Base-by-base conservation (phyloP, 2,888 invertebrate species). In the Nemotelus nigrinus region DNA sequence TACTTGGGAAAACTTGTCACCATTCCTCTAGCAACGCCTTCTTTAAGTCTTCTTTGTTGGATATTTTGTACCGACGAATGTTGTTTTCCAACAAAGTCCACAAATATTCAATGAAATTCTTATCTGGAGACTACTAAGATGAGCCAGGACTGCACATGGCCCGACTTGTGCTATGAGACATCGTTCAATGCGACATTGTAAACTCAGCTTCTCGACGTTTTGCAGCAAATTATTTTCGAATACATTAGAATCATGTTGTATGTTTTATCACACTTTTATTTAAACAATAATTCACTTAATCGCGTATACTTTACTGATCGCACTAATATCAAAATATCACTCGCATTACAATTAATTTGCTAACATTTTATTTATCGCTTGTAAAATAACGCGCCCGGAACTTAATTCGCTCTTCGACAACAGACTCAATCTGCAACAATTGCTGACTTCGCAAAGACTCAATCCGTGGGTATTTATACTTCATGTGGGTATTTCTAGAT, bases 31-130 rank as follows among this genome's bases (percentile, higher is more conserved):
- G 58, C 58, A 58, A 25, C 4, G 43, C 64, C 43, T 64, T 64
- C 64, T 64, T 64, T 6, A 44, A 43, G 64, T 2, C 2, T 44
- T 64, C 7, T 41, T 64, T 64, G 43, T 64, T 64, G 4, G 43
- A 64, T 41, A 64, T 64, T 43, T 64, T 64, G 43, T 64, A n/a
- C 43, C 43, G 39, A 7, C 64, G 39, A 41, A 64, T 64, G 44
- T 64, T 41, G 64, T 64, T 64, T 6, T 64, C 41, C 43, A 64
- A 64, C 39, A 64, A 41, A 41, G 64, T 43, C 64, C 64, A 64
- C 7, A 64, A 43, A 64, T 64, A 41, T n/a, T 41, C 25, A 25
- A 25, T 25, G 25, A 25, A 25, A 25, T 25, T 25, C 25, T 0
- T 25, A 25, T 25, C 25, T 25, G 25, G 25, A 58, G 25, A 58